Conservation (phyloP, 2,888 invertebrate genomes). For the Spilosoma lubricipeda region DNA sequence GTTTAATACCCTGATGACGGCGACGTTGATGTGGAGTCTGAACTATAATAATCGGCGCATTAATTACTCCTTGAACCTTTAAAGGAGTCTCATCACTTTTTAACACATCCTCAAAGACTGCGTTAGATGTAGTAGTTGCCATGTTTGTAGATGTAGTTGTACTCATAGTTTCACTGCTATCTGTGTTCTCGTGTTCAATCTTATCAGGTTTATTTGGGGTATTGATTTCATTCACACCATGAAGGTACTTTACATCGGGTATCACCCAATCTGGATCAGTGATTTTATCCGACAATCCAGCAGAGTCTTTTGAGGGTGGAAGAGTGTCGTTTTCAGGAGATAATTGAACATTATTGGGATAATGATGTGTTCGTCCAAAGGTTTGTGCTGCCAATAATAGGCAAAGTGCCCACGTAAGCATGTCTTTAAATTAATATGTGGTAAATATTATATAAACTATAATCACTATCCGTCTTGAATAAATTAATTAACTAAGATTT, state of each 20-base stretch:
- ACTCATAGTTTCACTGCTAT: slow-evolving; percentile 58
- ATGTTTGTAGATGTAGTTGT: slow-evolving; percentile 46
- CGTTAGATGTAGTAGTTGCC: slow-evolving; percentile 43
- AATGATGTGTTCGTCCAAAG: slow-evolving; percentile 36
- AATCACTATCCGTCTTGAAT: slow-evolving; percentile 20
- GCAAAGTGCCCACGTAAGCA: slow-evolving; percentile 47
- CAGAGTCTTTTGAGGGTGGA: slow-evolving; percentile 15
- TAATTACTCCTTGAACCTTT: background rate
- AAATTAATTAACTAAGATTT: slow-evolving; percentile 14
- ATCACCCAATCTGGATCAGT: slow-evolving; percentile 29
- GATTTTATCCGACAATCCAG: slow-evolving; percentile 45
- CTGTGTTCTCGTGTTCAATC: slow-evolving; percentile 62
- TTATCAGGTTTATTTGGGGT: slow-evolving; percentile 59
- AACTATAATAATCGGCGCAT: slow-evolving; percentile 8
- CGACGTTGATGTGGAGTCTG: background rate
- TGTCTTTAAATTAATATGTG: slow-evolving; percentile 48
- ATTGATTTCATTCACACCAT: slow-evolving; percentile 60
- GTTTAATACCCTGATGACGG: slow-evolving; percentile 5
- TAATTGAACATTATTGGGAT: slow-evolving; percentile 20
- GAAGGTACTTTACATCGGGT: slow-evolving; percentile 55
- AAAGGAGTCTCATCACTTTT: background rate
- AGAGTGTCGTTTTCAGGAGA: background rate
- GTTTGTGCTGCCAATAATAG: slow-evolving; percentile 50
- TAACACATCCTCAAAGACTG: background rate
- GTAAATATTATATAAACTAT: background rate